Conservation (phyloP, 2,888 invertebrate species). For the Melanostoma mellinum region DNA sequence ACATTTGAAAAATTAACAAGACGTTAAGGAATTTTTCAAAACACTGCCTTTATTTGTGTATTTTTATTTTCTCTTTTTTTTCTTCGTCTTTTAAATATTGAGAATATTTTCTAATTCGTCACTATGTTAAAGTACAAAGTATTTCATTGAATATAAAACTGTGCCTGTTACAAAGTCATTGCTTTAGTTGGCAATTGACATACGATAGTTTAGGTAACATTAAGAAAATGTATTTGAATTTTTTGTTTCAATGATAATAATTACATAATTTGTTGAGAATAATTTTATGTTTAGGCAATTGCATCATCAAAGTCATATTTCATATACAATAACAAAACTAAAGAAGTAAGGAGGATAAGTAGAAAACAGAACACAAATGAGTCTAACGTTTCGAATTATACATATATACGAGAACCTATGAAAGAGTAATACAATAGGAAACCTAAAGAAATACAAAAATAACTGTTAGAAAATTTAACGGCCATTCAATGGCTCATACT, state of each 20-base stretch:
- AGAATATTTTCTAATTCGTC: conserved; percentile 55
- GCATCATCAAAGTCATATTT: conserved; percentile 2
- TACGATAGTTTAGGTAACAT: conserved; percentile 53
- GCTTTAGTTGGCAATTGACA: conserved; percentile 40
- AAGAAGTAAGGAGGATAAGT: conserved; percentile 2
- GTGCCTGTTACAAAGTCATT: conserved; percentile 65
- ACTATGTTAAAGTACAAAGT: conserved; percentile 70
- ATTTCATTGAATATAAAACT: conserved; percentile 66
- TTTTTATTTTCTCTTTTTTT: conserved; percentile 54
- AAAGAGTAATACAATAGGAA: conserved; percentile 40
- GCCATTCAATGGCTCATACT: conserved; percentile 67
- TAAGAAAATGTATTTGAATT: conserved; percentile 22
- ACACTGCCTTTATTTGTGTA: conserved; percentile 68
- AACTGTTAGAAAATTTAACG: conserved; percentile 50
- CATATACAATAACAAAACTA: conserved; percentile 1
- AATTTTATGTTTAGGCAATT: conserved; percentile 13
- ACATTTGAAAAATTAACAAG: conserved; percentile 44
- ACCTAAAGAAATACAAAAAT: conserved; percentile 69
- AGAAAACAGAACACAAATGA: conserved; percentile 51
- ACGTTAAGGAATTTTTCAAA: conserved; percentile 56
- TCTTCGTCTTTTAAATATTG: conserved; percentile 28
- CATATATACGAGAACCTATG: conserved; percentile 34
- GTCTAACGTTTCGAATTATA: conserved; percentile 29
- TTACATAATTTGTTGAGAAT: conserved; percentile 40
- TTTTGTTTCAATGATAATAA: conserved; percentile 29